Base-by-base conservation (phyloP, 2,888 invertebrate genomes). In the Lamproptera curius region DNA sequence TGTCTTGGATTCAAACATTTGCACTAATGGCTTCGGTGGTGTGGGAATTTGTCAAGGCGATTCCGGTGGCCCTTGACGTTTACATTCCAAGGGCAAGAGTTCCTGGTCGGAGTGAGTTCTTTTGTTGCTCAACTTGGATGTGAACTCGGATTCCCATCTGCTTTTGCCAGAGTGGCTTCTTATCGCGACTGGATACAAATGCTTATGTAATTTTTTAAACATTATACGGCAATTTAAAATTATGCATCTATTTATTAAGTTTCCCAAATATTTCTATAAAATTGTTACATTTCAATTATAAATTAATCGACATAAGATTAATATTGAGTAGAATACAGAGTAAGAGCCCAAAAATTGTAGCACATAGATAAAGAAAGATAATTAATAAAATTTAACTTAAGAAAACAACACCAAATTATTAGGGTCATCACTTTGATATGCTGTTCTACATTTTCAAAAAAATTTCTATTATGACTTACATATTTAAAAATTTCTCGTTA, bases 1-100 rank as follows among this genome's bases (percentile, higher is more conserved):
- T 1, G 63, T 81, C 34, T 54, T 65, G 54, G 65, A 77, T 41
- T 73, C 77, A 0, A 82, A 81, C 50, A 69, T 83, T 45, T 82
- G 81, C 50, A 84, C 82, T 1, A 71, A 62, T 42, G 82, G 82
- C 2, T 46, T 53, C 5, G 79, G 80, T 10, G 76, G 74, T 10
- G 76, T 77, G 28, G 82, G 82, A 1, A 81, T 81, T 47, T 83
- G 83, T 54, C 73, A 69, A 48, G 82, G 82, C 1, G 82, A 82
- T 52, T 82, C 81, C 0, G 82, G 80, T 1, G 81, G 82, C 4
- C 81, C 81, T 4, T 80, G 39, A 71, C 73, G 2, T 52, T 73
- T 26, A 66, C 61, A 37, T 57, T 61, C 41, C 50, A 62, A 13
- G 76, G 73, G 11, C 44, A 63, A 48, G 66, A 70, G 46, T 54